Evolutionary conservation across 2,797 vertebrate genomes (phyloP).

Genomic region (Gobionotothen gibberifrons): DNA sequence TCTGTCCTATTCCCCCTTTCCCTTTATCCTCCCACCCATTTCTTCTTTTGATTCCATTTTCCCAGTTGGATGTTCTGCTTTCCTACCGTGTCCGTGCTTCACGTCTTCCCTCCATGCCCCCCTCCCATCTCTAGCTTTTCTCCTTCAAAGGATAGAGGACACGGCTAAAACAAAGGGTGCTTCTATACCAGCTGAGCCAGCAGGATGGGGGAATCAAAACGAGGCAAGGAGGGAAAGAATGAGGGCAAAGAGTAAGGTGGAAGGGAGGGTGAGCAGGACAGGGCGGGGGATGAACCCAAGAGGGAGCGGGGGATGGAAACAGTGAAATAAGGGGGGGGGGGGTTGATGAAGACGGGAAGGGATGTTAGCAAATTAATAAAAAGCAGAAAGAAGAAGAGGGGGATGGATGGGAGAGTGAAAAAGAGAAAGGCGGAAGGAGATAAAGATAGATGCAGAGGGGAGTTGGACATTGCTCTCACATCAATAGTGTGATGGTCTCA

Average conservation of each 20-base stretch:
- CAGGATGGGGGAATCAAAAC: constrained; percentile 63
- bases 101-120: constrained; percentile 24
- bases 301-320: not conserved
- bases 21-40: constrained; percentile 18
- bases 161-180: constrained; percentile 73
- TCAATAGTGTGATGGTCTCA: constrained; percentile 48
- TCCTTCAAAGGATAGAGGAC: constrained; percentile 72
- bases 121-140: constrained; percentile 37
- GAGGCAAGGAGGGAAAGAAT: constrained; percentile 53
- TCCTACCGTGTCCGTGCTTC: constrained; percentile 24
- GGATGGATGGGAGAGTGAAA: constrained; percentile 25
- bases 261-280: constrained; percentile 43
- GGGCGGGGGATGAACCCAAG: constrained; percentile 30
- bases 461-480: constrained; percentile 42
- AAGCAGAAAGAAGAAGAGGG: not conserved
- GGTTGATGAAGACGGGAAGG: not conserved
- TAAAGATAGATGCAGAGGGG: constrained; percentile 40
- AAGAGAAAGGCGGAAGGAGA: constrained; percentile 35
- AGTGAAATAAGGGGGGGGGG: not conserved
- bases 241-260: constrained; percentile 64
- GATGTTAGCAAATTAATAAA: not conserved
- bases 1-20: not conserved
- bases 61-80: constrained; percentile 33
- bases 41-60: constrained; percentile 43
- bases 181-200: constrained; percentile 77